phyloP scores from a whole-genome alignment of 2,888 invertebrate species.

The Drosophila birchii region DNA sequence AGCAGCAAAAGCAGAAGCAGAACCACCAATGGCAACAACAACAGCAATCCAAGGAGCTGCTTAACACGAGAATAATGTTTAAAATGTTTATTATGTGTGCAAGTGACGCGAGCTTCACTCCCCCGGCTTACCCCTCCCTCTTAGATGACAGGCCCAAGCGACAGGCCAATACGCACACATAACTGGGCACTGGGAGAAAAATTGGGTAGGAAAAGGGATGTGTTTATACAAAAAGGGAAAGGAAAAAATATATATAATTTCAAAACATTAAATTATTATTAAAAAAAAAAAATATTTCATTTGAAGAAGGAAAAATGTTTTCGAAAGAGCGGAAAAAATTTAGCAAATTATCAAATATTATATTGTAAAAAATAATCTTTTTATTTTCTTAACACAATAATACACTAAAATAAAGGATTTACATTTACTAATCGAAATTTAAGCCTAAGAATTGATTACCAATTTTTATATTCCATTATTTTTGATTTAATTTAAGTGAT shows the following conservation, averaged over 20 bases:
- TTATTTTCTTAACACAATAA: too few species aligned
- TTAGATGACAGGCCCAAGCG: constrained; percentile 39
- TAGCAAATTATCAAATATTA: too few species aligned
- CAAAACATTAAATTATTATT: background rate
- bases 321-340: too few species aligned
- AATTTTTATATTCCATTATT: too few species aligned
- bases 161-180: constrained; percentile 34
- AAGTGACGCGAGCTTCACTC: constrained; percentile 68
- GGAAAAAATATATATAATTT: background rate
- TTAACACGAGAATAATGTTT: constrained; percentile 80
- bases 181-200: constrained; percentile 29
- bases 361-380: background rate
- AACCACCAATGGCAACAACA: constrained; percentile 12
- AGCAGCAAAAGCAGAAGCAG: constrained; percentile 21
- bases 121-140: constrained; percentile 5
- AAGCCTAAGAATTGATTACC: too few species aligned
- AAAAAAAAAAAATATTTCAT: too few species aligned
- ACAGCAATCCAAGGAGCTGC: constrained; percentile 69
- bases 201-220: rapidly evolving
- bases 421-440: too few species aligned
- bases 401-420: too few species aligned
- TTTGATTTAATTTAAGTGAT: too few species aligned
- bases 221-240: background rate
- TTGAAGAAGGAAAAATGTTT: too few species aligned
- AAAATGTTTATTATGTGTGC: constrained; percentile 80